A percentile compares a stretch with the other conserved stretches of the same genome.
These are phyloP conservation scores for Reticulitermes lucifugus DNA, from an alignment of 2,888 invertebrate species.

Conservation along the genomic window DNA sequence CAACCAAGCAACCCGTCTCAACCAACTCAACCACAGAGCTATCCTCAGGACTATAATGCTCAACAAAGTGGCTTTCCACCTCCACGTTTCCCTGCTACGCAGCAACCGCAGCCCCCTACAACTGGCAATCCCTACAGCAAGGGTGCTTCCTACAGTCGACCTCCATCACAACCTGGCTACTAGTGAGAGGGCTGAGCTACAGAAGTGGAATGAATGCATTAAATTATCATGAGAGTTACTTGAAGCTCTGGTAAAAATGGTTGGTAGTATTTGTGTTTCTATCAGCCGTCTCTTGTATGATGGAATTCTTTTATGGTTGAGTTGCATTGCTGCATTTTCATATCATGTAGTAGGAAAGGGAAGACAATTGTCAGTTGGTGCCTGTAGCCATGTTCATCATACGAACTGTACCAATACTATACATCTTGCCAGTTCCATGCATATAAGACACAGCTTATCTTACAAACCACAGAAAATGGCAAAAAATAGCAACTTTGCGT, in stretches of 20 bases:
- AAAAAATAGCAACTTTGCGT: too few species aligned
- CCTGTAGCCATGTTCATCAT: neutral
- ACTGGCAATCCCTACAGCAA: slow-evolving; percentile 51
- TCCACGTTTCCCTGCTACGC: slow-evolving; percentile 40
- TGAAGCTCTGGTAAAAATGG: neutral
- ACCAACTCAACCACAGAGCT: slow-evolving; percentile 39
- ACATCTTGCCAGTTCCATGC: too few species aligned
- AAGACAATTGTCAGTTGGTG: neutral
- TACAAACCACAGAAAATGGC: too few species aligned
- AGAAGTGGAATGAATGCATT: neutral
- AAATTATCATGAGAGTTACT: neutral
- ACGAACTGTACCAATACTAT: too few species aligned
- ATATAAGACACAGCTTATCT: too few species aligned
- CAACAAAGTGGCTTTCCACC: slow-evolving; percentile 13
- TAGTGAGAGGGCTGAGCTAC: slow-evolving; percentile 17
- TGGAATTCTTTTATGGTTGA: neutral
- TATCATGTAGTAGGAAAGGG: neutral
- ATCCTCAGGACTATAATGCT: slow-evolving; percentile 43
- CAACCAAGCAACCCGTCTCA: slow-evolving; percentile 23
- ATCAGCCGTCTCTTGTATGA: neutral
- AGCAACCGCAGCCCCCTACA: slow-evolving; percentile 23
- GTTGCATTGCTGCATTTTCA: neutral
- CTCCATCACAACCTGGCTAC: slow-evolving; percentile 46
- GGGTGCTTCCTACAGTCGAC: slow-evolving; percentile 46
- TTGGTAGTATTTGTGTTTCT: neutral